phyloP scores from a whole-genome alignment of 2,797 vertebrate genomes.

The Semotilus atromaculatus region DNA sequence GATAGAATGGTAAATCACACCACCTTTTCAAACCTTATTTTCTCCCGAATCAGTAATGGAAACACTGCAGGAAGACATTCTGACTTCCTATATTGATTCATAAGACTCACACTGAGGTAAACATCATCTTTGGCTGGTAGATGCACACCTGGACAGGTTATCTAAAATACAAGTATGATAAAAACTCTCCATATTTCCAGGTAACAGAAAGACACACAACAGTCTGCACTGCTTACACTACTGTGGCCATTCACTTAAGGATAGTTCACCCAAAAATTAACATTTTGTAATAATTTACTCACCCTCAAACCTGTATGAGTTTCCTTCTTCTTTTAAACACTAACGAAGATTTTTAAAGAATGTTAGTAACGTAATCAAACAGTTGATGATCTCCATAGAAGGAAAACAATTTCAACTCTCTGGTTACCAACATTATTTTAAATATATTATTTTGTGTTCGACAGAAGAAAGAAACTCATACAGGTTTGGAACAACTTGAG shows the following conservation, averaged over 20 bases:
- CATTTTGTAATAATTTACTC: not conserved
- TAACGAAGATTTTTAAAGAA: too few relatives aligned
- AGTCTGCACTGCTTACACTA: not conserved
- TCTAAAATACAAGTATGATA: constrained; percentile 62
- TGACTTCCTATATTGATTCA: constrained; percentile 77
- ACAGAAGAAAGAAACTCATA: too few relatives aligned
- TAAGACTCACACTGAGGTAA: constrained; percentile 78
- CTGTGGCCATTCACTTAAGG: too few relatives aligned
- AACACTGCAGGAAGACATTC: constrained; percentile 76
- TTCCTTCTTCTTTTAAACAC: too few relatives aligned
- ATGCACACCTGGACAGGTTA: constrained; percentile 81
- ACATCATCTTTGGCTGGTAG: constrained; percentile 78
- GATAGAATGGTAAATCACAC: not conserved
- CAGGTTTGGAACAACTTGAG: too few relatives aligned
- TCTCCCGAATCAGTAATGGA: constrained; percentile 78
- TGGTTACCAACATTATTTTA: too few relatives aligned
- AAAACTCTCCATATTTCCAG: not conserved
- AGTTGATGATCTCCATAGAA: too few relatives aligned
- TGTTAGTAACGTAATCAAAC: too few relatives aligned
- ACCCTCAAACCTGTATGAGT: too few relatives aligned
- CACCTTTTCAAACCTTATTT: constrained; percentile 86
- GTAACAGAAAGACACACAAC: not conserved
- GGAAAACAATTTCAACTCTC: not conserved
- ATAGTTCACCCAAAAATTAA: too few relatives aligned
- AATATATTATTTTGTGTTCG: too few relatives aligned